Conservation (phyloP, 2,113 vertebrate genomes). For the Leptocoma aspasia region DNA sequence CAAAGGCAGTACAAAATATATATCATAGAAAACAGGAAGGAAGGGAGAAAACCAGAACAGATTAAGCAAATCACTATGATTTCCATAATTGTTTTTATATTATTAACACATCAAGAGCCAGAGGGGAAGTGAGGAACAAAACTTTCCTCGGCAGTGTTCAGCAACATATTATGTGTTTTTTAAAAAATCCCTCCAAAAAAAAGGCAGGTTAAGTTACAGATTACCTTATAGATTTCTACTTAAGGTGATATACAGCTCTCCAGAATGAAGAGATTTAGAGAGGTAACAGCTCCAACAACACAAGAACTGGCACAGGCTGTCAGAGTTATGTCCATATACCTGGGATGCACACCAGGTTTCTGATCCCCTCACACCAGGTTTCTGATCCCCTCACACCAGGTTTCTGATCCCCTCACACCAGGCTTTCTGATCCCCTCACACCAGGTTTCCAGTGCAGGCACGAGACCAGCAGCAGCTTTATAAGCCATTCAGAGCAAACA, state of each 20-base stretch:
- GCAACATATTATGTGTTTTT: fast-evolving
- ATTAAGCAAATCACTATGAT: conserved; percentile 4
- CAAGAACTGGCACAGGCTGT: not conserved
- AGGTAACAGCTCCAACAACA: not conserved
- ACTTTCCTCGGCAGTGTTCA: not conserved
- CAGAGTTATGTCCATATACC: not conserved
- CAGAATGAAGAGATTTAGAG: not conserved
- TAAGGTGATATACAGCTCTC: not conserved
- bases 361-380: not conserved
- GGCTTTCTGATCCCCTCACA: not conserved
- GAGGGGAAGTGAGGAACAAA: not conserved
- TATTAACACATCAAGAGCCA: conserved; percentile 4
- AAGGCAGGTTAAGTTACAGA: not conserved
- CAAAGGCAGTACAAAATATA: conserved; percentile 40
- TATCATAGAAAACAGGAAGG: not conserved
- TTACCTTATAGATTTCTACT: not conserved
- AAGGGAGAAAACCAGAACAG: not conserved
- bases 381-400: not conserved
- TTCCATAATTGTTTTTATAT: conserved; percentile 13
- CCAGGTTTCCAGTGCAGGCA: not conserved
- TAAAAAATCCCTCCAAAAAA: not conserved
- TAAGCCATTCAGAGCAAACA: not conserved
- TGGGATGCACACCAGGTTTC: not conserved
- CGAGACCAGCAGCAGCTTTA: not conserved
- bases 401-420: not conserved